phyloP scores from a whole-genome alignment of 2,113 vertebrate species.

The Upupa epops region DNA sequence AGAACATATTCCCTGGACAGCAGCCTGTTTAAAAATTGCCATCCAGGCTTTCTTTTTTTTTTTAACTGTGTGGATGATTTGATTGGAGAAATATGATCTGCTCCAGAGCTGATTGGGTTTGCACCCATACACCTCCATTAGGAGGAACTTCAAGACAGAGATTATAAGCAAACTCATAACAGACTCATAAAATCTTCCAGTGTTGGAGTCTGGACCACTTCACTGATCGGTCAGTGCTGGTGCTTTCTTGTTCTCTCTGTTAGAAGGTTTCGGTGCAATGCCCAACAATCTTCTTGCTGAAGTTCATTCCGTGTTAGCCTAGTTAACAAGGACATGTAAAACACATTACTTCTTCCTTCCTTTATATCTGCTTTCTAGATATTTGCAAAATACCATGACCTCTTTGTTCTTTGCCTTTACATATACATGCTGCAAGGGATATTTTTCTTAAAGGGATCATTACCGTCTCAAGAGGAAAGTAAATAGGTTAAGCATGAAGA shows the following conservation, averaged over 20 bases:
- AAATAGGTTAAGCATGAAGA: not conserved
- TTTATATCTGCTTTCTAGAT: not conserved
- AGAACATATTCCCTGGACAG: not conserved
- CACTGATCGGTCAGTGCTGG: not conserved
- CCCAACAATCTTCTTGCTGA: not conserved
- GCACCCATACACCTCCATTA: not conserved
- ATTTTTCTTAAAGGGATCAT: not conserved
- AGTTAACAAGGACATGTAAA: not conserved
- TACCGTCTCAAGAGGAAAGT: not conserved
- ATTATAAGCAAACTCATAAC: not conserved
- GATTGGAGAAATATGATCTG: not conserved
- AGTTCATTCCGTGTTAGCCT: not conserved
- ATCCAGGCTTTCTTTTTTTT: not conserved
- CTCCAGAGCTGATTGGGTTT: not conserved
- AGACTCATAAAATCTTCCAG: not conserved
- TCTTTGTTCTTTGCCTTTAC: not conserved
- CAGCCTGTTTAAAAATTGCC: not conserved
- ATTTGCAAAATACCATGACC: not conserved
- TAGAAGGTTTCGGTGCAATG: not conserved
- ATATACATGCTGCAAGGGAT: not conserved
- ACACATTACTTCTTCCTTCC: not conserved
- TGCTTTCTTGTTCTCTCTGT: not conserved
- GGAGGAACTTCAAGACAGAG: not conserved
- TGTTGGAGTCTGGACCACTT: accelerated
- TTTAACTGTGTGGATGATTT: not conserved